Evolutionary conservation across 2,113 vertebrate genomes (phyloP), one percentile per base, ranked within the genome.

Genomic region (Penelope pileata): DNA sequence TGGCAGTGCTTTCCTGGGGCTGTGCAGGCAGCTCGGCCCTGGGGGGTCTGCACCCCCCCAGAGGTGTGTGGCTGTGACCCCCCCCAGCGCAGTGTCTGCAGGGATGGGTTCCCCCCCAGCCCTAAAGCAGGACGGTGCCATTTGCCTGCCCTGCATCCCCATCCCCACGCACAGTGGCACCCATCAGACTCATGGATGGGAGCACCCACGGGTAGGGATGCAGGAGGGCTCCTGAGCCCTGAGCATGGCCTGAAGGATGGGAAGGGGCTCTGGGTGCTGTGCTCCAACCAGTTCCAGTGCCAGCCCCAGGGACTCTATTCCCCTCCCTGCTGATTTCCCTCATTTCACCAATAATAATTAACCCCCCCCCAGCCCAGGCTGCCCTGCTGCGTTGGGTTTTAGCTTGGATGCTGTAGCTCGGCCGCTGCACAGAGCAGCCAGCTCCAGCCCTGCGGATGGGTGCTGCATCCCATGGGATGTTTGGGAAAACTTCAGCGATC

Each of bases 51-150:
- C 17, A 29, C 56, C 19, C 21, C 21, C 26, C n/a, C 14, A 2
- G 9, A 30, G 48, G 54, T 1, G 8, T 8, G 42, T 38, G n/a
- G 56, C 56, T 69, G 38, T 8, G 56, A 23, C 26, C 2, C 4
- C 22, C 17, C 17, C 68, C 43, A 0, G 3, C 15, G 12, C 45
- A 43, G 22, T 1, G 1, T 32, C 51, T 40, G 23, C 0, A 0
- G 32, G n/a, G 16, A 54, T 8, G 12, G 13, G 1, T 42, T 66
- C 38, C 12, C 60, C 12, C 4, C 27, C 60, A 7, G 3, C 29
- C 29, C 50, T 18, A 40, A 45, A 63, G 32, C 43, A 16, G 69
- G 30, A 43, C 4, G 1, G 19, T 23, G n/a, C 48, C 12, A 16
- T 17, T 50, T 15, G 6, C 56, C 74, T 78, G 58, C 16, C 30